Percentiles rank a stretch among this genome's conserved stretches.
Conservation (phyloP, 2,888 invertebrate genomes). For the Aphidoletes aphidimyza region DNA sequence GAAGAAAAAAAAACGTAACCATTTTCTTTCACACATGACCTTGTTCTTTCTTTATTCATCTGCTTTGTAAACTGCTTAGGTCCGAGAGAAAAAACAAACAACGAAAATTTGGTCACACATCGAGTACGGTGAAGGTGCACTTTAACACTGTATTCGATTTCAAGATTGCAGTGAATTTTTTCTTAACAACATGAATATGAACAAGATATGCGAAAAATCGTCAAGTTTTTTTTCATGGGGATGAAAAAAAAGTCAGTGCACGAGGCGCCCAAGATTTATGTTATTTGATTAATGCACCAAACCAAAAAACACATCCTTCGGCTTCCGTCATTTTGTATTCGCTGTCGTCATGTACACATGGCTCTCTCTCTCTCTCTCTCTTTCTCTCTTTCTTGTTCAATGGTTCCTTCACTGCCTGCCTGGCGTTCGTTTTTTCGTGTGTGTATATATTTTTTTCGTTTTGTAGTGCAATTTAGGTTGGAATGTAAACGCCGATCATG, state of each 20-base stretch:
- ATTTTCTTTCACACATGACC: neutral
- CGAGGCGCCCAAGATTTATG: slow-evolving; percentile 4
- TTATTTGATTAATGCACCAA: slow-evolving; percentile 32
- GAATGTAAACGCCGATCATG: too few relatives aligned
- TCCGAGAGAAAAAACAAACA: too few relatives aligned
- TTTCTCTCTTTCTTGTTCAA: neutral
- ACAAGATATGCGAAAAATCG: neutral
- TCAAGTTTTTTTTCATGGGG: neutral
- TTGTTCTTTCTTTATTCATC: neutral
- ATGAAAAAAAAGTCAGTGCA: too few relatives aligned
- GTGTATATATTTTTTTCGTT: too few relatives aligned
- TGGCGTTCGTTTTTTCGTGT: too few relatives aligned
- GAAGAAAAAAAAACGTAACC: too few relatives aligned
- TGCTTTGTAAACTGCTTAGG: too few relatives aligned
- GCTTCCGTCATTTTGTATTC: slow-evolving; percentile 15
- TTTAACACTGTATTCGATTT: too few relatives aligned
- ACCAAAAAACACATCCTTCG: neutral
- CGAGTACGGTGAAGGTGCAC: too few relatives aligned
- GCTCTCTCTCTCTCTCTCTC: neutral
- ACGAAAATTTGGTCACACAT: too few relatives aligned
- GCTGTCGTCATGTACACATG: neutral
- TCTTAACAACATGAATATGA: neutral
- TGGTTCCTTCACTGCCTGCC: neutral
- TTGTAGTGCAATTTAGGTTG: too few relatives aligned
- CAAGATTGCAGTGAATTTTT: neutral